Conservation (phyloP, 2,797 vertebrate species). For the Pteropus rufus region DNA sequence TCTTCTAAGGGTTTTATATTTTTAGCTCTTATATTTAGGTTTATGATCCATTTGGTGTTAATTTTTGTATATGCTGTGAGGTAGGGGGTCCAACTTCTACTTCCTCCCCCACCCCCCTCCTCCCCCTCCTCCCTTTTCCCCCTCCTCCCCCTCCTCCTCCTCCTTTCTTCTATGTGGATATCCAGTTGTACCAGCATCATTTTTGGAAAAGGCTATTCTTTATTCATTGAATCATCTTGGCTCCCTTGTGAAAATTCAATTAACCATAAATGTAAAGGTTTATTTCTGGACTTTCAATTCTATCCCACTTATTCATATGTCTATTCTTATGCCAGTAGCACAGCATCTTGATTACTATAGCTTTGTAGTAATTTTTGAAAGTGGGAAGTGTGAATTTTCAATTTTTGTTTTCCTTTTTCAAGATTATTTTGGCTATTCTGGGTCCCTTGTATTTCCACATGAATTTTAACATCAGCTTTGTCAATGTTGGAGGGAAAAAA, state of each 20-base stretch:
- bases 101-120: background rate
- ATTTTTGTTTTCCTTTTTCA: conserved; percentile 22
- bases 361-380: conserved; percentile 38
- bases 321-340: background rate
- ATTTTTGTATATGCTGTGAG: background rate
- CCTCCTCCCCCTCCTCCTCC: background rate
- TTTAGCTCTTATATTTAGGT: background rate
- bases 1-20: background rate
- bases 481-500: background rate
- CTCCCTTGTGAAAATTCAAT: conserved; percentile 30
- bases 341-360: background rate
- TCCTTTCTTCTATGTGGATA: background rate
- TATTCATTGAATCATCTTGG: background rate
- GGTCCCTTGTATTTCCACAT: background rate
- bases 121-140: too few relatives aligned
- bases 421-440: conserved; percentile 29
- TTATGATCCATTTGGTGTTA: background rate
- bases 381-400: background rate
- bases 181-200: background rate
- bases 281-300: background rate
- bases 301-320: background rate
- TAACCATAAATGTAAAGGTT: background rate
- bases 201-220: background rate
- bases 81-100: background rate
- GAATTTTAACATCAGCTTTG: conserved; percentile 8